phyloP scores from a whole-genome alignment of 2,797 vertebrate species.

The Eidolon dupreanum region DNA sequence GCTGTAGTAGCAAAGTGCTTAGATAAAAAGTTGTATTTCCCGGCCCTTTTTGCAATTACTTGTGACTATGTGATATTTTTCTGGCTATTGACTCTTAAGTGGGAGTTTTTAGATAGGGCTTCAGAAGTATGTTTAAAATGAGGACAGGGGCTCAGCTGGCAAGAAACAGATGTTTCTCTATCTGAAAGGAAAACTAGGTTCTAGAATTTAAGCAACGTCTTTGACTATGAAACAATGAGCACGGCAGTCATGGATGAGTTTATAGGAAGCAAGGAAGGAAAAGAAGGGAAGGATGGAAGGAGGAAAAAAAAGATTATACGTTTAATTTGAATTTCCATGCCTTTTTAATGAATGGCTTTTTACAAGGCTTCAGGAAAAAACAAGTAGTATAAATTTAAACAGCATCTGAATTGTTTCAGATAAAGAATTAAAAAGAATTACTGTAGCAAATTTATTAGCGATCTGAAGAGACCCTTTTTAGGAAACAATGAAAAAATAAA shows the following conservation, averaged over 20 bases:
- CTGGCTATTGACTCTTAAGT: not conserved
- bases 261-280: not conserved
- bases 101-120: not conserved
- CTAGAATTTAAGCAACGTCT: not conserved
- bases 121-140: not conserved
- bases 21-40: not conserved
- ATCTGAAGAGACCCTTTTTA: conserved; percentile 27
- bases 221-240: not conserved
- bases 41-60: not conserved
- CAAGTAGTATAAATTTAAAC: not conserved
- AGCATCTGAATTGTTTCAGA: not conserved
- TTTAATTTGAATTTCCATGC: not conserved
- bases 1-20: not conserved
- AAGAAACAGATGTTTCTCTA: not conserved
- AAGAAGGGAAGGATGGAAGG: not conserved
- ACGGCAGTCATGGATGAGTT: not conserved
- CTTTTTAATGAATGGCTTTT: conserved; percentile 29
- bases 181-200: not conserved
- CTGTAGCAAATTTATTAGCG: not conserved
- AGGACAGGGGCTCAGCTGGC: accelerated
- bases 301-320: not conserved
- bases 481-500: conserved; percentile 34
- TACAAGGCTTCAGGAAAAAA: not conserved
- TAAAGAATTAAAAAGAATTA: conserved; percentile 37
- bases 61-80: not conserved